phyloP scores from a whole-genome alignment of 2,113 vertebrate genomes.

The Bucco capensis region DNA sequence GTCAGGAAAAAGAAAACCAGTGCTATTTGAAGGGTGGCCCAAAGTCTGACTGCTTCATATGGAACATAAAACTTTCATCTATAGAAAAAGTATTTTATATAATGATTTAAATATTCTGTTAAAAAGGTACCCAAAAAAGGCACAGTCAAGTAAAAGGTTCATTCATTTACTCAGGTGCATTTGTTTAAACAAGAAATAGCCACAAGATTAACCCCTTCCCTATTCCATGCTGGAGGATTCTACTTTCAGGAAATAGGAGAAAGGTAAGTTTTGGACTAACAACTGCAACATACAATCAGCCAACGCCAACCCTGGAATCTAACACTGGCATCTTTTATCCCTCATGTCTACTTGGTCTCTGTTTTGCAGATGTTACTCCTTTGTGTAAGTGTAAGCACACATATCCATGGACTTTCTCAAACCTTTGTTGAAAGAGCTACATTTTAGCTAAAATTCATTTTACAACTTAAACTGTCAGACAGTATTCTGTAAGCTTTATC shows the following conservation, averaged over 20 bases:
- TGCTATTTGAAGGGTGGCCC: constrained; percentile 49
- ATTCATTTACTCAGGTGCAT: constrained; percentile 54
- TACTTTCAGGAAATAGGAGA: not conserved
- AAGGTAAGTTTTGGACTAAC: not conserved
- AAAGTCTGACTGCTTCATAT: not conserved
- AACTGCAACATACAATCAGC: not conserved
- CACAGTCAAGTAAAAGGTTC: constrained; percentile 32
- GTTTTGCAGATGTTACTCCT: not conserved
- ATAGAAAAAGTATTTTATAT: constrained; percentile 49
- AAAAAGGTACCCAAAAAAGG: constrained; percentile 38
- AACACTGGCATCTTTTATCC: not conserved
- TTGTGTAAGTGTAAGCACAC: not conserved
- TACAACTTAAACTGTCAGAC: not conserved
- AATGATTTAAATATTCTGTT: constrained; percentile 58
- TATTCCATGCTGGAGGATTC: not conserved
- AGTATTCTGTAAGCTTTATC: not conserved
- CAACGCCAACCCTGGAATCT: not conserved
- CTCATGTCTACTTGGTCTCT: not conserved
- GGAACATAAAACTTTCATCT: constrained; percentile 31
- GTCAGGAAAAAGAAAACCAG: constrained; percentile 21
- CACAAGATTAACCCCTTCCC: constrained; percentile 38
- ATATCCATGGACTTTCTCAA: not conserved
- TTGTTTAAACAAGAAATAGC: constrained; percentile 48
- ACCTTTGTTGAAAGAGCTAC: not conserved
- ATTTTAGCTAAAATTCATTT: not conserved